These are phyloP conservation scores for Aphaenogaster rudis DNA, from an alignment of 1,140 invertebrate species.

Conservation along the genomic window DNA sequence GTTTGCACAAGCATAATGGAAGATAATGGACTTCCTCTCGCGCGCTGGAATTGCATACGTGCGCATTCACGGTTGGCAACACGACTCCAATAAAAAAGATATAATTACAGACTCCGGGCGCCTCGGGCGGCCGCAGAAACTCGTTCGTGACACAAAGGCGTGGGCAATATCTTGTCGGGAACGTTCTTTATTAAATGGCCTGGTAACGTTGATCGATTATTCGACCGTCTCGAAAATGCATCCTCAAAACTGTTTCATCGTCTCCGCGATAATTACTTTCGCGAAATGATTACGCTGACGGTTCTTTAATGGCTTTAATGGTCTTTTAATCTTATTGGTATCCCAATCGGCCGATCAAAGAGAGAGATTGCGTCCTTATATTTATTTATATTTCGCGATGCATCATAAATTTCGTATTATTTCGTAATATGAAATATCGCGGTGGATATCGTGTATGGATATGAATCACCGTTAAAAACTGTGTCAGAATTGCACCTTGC, in stretches of 20 bases:
- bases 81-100: constrained; percentile 28
- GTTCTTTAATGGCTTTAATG: neutral
- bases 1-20: constrained; percentile 30
- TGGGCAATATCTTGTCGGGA: neutral
- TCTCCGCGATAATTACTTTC: constrained; percentile 3
- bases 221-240: neutral
- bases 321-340: too few relatives aligned
- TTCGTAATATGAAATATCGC: neutral
- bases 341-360: neutral
- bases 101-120: constrained; percentile 31
- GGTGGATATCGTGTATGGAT: too few relatives aligned
- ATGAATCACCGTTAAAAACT: neutral
- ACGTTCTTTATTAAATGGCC: constrained; percentile 27
- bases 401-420: neutral
- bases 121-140: constrained; percentile 5
- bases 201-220: neutral
- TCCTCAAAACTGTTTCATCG: neutral
- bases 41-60: constrained; percentile 34
- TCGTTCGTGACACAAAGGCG: constrained; percentile 18
- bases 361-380: neutral
- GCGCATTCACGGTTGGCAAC: constrained; percentile 7
- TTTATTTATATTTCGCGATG: neutral
- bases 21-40: constrained; percentile 11
- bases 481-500: neutral
- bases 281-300: neutral